Percentiles rank a stretch among this genome's conserved stretches.
Evolutionary conservation across 1,140 invertebrate genomes (phyloP).

Genomic region (Aporrectodea caliginosa): DNA sequence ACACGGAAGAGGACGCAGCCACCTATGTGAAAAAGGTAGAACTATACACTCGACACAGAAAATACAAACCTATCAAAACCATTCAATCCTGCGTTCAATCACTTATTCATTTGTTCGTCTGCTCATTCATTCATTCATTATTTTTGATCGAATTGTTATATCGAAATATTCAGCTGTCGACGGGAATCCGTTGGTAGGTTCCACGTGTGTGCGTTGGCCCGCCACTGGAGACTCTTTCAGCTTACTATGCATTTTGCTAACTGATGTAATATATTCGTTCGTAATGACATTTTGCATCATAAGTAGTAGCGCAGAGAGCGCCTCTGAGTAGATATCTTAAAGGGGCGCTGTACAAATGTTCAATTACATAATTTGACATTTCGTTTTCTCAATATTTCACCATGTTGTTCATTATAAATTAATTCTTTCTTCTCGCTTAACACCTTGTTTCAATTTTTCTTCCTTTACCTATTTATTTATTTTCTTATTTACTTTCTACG

Average conservation of each 20-base stretch:
- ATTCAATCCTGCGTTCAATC: too few species aligned
- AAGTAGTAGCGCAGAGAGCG: not conserved
- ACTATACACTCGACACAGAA: not conserved
- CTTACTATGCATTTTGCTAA: not conserved
- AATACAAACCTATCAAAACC: not conserved
- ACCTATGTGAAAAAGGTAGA: conserved; percentile 93
- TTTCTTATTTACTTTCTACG: not conserved
- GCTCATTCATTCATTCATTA: too few species aligned
- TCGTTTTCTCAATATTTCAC: too few species aligned
- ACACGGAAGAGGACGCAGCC: conserved; percentile 93
- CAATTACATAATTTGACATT: not conserved
- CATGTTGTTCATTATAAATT: too few species aligned
- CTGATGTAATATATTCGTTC: not conserved
- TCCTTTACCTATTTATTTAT: not conserved
- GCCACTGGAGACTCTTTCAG: not conserved
- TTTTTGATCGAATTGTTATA: too few species aligned
- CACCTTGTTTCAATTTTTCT: not conserved
- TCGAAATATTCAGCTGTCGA: not conserved
- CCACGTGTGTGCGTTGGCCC: not conserved
- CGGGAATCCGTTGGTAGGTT: not conserved
- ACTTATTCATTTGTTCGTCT: too few species aligned
- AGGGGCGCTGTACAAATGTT: not conserved
- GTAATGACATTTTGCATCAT: not conserved
- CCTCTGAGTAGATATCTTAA: not conserved
- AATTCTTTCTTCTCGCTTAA: too few species aligned